Evolutionary conservation across 1,140 invertebrate species (phyloP), one percentile per base, ranked within the genome.

Genomic region (Argopecten irradians): DNA sequence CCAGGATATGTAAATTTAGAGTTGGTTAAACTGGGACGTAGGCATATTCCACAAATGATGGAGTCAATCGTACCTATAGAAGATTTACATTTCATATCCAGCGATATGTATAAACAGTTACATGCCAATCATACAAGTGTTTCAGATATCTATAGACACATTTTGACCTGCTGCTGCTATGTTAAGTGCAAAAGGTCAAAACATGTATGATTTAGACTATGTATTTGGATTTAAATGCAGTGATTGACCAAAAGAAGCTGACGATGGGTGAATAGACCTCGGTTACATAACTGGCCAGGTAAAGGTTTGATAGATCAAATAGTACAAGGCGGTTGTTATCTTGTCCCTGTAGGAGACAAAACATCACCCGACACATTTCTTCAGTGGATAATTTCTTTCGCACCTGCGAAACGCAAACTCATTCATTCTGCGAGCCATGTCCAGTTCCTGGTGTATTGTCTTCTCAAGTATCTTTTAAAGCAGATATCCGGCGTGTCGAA

Each of bases 331-430:
- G 88, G 88, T 16, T 85, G 84, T 36, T 35, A 85, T 39, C 34
- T 89, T 41, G 85, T 86, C 5, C 84, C 88, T 11, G 46, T 89
- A 39, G 88, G 88, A 14, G 32, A 35, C 19, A 82, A 41, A 83
- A 16, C n/a, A 22, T 88, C 83, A 34, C 3, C 0, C 11, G 35
- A 32, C 33, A 34, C 71, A n/a, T 22, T n/a, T 11, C 22, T 86
- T 33, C n/a, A 82, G 34, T 89, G 88, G 88, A 55, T 84, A 55
- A 46, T 46, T 46, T 46, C 43, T 13, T 86, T 89, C 46, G 85
- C 83, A 34, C n/a, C 86, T 43, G 88, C 55, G 13, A 84, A 89
- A 43, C 82, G 83, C n/a, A 19, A 36, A 41, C 35, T 89, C 0
- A 82, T 89, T 16, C 34, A 89, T 35, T 82, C 85, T 41, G 43